These are phyloP conservation scores for Omphaloscelis lunosa DNA, from an alignment of 2,888 invertebrate species.

Conservation along the genomic window DNA sequence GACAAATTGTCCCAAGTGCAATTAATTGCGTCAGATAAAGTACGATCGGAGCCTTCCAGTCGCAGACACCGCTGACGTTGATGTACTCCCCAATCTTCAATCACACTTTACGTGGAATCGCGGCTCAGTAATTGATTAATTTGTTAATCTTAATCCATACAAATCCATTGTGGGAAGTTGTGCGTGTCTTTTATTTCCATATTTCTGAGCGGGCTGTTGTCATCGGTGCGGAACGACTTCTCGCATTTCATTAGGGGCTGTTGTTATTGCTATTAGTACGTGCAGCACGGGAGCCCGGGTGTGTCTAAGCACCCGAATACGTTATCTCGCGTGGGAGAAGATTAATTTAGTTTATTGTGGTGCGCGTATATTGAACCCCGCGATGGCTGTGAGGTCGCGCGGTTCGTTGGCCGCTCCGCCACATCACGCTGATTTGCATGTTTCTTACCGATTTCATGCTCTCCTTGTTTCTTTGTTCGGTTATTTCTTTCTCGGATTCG, in stretches of 20 bases:
- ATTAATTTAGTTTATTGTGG: conserved; percentile 70
- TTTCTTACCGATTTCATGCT: conserved; percentile 77
- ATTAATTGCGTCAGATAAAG: conserved; percentile 76
- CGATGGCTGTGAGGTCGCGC: conserved; percentile 70
- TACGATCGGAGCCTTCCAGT: conserved; percentile 64
- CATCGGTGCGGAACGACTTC: conserved; percentile 32
- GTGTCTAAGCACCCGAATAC: conserved; percentile 66
- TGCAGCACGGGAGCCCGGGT: conserved; percentile 45
- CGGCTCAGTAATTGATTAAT: conserved; percentile 63
- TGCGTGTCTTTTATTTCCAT: conserved; percentile 35
- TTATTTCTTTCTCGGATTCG: conserved; percentile 76
- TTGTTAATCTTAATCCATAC: conserved; percentile 42
- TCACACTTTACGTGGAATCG: conserved; percentile 64
- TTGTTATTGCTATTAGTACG: conserved; percentile 61
- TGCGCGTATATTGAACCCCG: conserved; percentile 60
- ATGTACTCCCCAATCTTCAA: conserved; percentile 71
- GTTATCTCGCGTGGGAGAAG: conserved; percentile 72
- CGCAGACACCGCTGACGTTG: conserved; percentile 64
- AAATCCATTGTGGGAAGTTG: conserved; percentile 26
- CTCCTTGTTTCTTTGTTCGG: conserved; percentile 77
- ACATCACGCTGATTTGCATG: conserved; percentile 84
- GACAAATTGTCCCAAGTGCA: conserved; percentile 76
- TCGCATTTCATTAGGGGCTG: conserved; percentile 52
- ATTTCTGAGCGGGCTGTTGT: conserved; percentile 33
- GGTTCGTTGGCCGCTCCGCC: conserved; percentile 78